phyloP scores from a whole-genome alignment of 2,888 invertebrate genomes.

The Conistra vaccinii region DNA sequence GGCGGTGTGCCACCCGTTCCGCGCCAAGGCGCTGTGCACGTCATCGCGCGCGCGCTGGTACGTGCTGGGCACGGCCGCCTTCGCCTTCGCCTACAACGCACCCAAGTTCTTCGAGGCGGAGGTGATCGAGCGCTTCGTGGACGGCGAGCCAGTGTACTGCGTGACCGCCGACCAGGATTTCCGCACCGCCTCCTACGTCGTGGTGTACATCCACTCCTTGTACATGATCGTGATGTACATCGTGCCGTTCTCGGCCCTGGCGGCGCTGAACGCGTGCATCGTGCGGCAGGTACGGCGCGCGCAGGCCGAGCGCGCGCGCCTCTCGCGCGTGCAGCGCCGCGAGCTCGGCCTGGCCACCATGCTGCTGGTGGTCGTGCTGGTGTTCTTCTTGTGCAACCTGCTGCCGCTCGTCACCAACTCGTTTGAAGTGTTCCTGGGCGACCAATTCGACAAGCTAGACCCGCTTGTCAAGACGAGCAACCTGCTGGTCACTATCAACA shows the following conservation, averaged over 20 bases:
- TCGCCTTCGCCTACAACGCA: conserved; percentile 96
- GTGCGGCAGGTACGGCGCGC: conserved; percentile 97
- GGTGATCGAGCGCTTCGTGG: conserved; percentile 85
- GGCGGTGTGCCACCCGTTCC: conserved; percentile 97
- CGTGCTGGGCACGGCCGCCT: conserved; percentile 94
- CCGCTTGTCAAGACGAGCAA: conserved; percentile 96
- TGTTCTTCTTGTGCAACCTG: conserved; percentile 98
- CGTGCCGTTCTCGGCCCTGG: conserved; percentile 96
- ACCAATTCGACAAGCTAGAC: conserved; percentile 87
- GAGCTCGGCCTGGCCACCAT: conserved; percentile 98
- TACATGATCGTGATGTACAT: conserved; percentile 98
- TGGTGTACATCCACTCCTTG: conserved; percentile 98
- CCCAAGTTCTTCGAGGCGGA: conserved; percentile 94
- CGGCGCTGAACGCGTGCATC: conserved; percentile 97
- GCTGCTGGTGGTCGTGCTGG: conserved; percentile 98
- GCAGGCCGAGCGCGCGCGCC: conserved; percentile 96
- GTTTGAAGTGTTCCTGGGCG: conserved; percentile 93
- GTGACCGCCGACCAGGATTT: conserved; percentile 93
- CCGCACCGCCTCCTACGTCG: conserved; percentile 93
- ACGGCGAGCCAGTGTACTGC: conserved; percentile 92
- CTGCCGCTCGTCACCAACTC: conserved; percentile 96
- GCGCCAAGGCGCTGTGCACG: conserved; percentile 97
- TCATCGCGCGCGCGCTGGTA: conserved; percentile 96
- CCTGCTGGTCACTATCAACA: conserved; percentile 98
- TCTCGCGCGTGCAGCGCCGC: conserved; percentile 96